phyloP scores from a whole-genome alignment of 2,888 invertebrate species.

The Incurvaria masculella region DNA sequence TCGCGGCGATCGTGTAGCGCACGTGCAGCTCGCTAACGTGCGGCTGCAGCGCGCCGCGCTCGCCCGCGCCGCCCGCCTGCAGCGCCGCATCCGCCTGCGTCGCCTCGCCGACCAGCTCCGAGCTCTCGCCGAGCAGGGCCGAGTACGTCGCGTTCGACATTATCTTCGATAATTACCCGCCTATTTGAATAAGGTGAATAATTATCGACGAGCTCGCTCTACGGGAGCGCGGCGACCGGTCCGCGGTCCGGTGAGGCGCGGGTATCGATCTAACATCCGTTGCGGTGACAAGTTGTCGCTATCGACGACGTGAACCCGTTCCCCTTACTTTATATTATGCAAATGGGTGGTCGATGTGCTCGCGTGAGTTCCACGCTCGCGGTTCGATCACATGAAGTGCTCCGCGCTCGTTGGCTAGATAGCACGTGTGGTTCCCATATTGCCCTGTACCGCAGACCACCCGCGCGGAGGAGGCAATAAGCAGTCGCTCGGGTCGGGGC shows the following conservation, averaged over 20 bases:
- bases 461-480: too few relatives aligned
- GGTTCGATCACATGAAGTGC: too few relatives aligned
- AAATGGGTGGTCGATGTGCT: too few relatives aligned
- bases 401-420: too few relatives aligned
- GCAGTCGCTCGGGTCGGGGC: too few relatives aligned
- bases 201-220: neutral
- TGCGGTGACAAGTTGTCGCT: neutral
- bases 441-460: too few relatives aligned
- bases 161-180: neutral
- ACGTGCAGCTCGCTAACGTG: slow-evolving; percentile 71
- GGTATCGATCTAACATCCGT: neutral
- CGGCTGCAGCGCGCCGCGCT: slow-evolving; percentile 58
- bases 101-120: slow-evolving; percentile 52
- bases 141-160: slow-evolving; percentile 79
- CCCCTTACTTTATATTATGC: too few relatives aligned
- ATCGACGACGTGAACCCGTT: too few relatives aligned
- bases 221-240: neutral
- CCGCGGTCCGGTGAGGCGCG: neutral
- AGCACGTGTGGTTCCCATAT: too few relatives aligned
- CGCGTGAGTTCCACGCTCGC: too few relatives aligned
- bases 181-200: neutral
- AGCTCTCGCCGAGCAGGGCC: slow-evolving; percentile 61
- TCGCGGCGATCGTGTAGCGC: slow-evolving; percentile 74
- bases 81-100: slow-evolving; percentile 59
- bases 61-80: slow-evolving; percentile 59